These are phyloP conservation scores for Ageneiosus marmoratus DNA, from an alignment of 2,113 vertebrate species.

Conservation along the genomic window DNA sequence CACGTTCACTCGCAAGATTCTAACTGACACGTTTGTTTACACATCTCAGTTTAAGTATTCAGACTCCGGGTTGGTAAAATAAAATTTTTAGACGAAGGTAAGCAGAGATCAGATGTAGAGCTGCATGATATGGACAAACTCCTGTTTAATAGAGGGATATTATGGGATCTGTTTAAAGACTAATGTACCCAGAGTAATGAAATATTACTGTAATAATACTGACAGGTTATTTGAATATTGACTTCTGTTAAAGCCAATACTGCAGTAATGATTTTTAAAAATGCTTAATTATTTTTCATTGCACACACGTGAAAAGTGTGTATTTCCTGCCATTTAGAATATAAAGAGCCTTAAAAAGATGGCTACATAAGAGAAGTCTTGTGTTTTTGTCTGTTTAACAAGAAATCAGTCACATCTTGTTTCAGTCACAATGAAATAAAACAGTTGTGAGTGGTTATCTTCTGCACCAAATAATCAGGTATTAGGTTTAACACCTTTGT, in stretches of 20 bases:
- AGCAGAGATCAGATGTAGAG: not conserved
- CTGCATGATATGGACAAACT: not conserved
- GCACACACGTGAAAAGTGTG: not conserved
- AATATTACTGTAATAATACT: not conserved
- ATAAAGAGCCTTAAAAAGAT: not conserved
- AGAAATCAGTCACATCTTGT: slow-evolving; percentile 33
- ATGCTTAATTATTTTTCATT: not conserved
- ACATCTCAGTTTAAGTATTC: not conserved
- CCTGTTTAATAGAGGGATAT: not conserved
- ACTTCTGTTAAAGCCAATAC: not conserved
- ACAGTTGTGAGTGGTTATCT: slow-evolving; percentile 34
- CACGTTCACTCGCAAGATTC: not conserved
- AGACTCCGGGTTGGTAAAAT: not conserved
- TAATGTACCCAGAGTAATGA: no score
- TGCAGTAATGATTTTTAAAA: not conserved
- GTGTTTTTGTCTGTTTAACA: not conserved
- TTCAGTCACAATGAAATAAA: slow-evolving; percentile 41
- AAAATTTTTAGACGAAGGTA: not conserved
- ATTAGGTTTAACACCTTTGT: slow-evolving; percentile 45
- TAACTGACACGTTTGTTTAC: not conserved
- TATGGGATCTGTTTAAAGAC: not conserved
- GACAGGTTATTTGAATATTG: not conserved
- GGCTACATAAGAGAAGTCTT: not conserved
- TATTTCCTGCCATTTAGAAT: not conserved
- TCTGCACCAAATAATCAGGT: slow-evolving; percentile 39